Percentiles rank a stretch among this genome's conserved stretches.
Conservation (phyloP, 2,888 invertebrate genomes). For the Tinea pellionella region DNA sequence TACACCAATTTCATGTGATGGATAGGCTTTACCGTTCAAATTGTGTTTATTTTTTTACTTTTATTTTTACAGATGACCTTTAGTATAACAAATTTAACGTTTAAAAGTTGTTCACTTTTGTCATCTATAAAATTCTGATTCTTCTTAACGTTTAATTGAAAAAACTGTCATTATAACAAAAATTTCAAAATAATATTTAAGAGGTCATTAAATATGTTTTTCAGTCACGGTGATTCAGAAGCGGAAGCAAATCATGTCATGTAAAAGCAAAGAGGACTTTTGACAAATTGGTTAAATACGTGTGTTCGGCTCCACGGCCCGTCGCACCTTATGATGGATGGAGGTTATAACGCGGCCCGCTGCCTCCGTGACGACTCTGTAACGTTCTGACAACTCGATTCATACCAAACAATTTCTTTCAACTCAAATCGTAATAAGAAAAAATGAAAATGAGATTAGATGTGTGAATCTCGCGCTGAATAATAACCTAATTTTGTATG, state of each 20-base stretch:
- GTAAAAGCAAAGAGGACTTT: constrained; percentile 25
- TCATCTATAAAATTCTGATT: not conserved
- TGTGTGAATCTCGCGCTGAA: constrained; percentile 35
- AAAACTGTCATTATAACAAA: too few relatives aligned
- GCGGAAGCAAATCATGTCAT: constrained; percentile 17
- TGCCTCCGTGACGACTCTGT: constrained; percentile 18
- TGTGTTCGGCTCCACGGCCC: constrained; percentile 23
- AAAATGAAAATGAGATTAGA: constrained; percentile 51
- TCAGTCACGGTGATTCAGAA: not conserved
- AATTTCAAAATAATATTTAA: too few relatives aligned
- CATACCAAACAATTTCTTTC: constrained; percentile 52
- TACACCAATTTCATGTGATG: constrained; percentile 8
- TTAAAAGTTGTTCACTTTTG: not conserved
- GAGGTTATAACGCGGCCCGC: constrained; percentile 26
- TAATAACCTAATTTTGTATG: not conserved
- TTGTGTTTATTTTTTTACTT: not conserved
- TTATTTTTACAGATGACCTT: constrained; percentile 7
- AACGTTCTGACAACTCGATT: constrained; percentile 34
- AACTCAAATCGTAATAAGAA: constrained; percentile 66
- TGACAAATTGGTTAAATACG: constrained; percentile 35
- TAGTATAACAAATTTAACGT: not conserved
- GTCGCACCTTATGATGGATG: constrained; percentile 29
- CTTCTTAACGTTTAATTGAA: too few relatives aligned
- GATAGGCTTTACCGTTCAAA: not conserved
- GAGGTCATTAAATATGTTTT: not conserved